Conservation (phyloP, 92 coral and sea anemone genomes). For the Umimayanthus chanpuru region DNA sequence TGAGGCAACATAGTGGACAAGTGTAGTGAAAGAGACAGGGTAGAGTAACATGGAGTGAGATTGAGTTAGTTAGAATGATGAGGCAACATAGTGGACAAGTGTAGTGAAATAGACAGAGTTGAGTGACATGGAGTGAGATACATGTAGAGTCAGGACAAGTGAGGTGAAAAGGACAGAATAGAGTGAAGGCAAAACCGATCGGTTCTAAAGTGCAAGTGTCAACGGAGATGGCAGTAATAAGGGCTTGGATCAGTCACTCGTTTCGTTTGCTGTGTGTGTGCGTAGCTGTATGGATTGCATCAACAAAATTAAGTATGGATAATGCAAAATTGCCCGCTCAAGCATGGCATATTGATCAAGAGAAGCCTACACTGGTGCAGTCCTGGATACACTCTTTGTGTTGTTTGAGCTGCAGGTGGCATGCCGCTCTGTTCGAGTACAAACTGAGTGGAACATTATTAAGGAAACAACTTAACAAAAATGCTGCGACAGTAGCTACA, state of each 20-base stretch:
- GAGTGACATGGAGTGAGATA: no score
- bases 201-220: no score
- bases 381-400: slow-evolving; percentile 91
- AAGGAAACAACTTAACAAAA: background rate
- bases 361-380: slow-evolving; percentile 78
- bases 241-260: no score
- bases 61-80: background rate
- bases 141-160: no score
- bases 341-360: background rate
- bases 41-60: background rate
- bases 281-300: background rate
- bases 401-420: slow-evolving; percentile 92
- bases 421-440: slow-evolving; percentile 94
- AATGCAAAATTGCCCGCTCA: no score
- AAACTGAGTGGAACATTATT: slow-evolving; percentile 45
- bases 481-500: no score
- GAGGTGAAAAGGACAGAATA: background rate
- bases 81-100: background rate
- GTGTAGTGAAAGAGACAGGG: background rate
- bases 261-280: background rate
- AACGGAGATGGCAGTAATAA: no score
- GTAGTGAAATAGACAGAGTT: no score
- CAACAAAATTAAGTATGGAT: background rate
- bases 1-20: background rate
- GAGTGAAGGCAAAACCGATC: no score